A percentile compares a stretch with the other conserved stretches of the same genome.
phyloP scores from a whole-genome alignment of 2,113 vertebrate genomes.

The Butorides virescens region DNA sequence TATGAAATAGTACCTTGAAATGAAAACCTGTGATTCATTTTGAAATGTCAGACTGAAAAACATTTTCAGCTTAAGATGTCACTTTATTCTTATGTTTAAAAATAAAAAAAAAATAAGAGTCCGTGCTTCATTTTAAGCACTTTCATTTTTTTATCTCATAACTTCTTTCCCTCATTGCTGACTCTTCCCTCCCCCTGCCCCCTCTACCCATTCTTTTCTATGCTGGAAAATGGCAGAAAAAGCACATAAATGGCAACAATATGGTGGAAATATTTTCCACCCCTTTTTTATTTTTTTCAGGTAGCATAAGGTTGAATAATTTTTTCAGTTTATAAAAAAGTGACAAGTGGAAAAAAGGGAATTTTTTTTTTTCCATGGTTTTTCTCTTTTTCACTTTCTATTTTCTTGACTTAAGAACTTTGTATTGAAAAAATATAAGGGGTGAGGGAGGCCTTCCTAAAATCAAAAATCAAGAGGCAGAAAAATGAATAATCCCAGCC shows the following conservation, averaged over 20 bases:
- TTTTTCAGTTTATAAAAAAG: background rate
- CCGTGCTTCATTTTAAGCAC: background rate
- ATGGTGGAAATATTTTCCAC: background rate
- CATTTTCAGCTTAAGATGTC: background rate
- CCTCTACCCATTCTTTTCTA: background rate
- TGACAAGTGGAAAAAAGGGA: background rate
- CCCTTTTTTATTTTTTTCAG: background rate
- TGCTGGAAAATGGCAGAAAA: background rate
- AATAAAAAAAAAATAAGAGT: background rate
- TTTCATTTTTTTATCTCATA: background rate
- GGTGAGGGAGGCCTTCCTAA: background rate
- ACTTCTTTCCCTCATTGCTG: background rate
- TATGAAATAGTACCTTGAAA: background rate
- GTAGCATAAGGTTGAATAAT: background rate
- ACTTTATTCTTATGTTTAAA: background rate
- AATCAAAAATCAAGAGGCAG: background rate
- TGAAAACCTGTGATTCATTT: slow-evolving; percentile 46
- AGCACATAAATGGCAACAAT: background rate
- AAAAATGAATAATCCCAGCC: background rate
- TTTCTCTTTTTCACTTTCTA: background rate
- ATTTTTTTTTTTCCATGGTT: background rate
- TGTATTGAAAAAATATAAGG: background rate
- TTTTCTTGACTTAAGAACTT: background rate
- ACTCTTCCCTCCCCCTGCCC: background rate
- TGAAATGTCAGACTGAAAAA: background rate